Percentiles rank a stretch among this genome's conserved stretches.
Evolutionary conservation across 2,888 invertebrate species (phyloP).

Genomic region (Machimus rusticus): DNA sequence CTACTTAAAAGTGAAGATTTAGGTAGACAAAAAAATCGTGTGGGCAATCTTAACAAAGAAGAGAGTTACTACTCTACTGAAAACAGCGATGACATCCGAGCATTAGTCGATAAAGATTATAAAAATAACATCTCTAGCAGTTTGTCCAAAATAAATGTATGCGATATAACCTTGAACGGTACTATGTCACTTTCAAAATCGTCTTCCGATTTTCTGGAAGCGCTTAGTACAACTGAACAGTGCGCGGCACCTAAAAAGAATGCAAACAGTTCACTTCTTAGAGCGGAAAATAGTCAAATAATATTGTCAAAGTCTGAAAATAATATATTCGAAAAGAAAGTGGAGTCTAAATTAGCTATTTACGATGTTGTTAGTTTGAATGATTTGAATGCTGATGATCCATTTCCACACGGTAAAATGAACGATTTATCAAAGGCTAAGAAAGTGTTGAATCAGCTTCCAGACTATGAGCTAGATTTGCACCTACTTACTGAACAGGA

Average conservation of each 20-base stretch:
- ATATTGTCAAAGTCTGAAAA: constrained; percentile 53
- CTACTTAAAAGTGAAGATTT: not conserved
- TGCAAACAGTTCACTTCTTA: not conserved
- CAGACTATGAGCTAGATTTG: constrained; percentile 5
- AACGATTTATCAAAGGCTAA: constrained; percentile 49
- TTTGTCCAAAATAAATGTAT: constrained; percentile 44
- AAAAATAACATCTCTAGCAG: constrained; percentile 41
- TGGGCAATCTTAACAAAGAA: not conserved
- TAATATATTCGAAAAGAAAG: constrained; percentile 52
- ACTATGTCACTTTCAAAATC: constrained; percentile 41
- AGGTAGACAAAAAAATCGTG: not conserved
- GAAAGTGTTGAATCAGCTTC: constrained; percentile 4
- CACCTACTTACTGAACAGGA: constrained; percentile 18
- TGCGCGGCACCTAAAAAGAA: not conserved
- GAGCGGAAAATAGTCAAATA: constrained; percentile 32
- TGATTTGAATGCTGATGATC: constrained; percentile 51
- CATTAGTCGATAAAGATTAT: not conserved
- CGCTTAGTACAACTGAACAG: not conserved
- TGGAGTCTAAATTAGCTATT: constrained; percentile 48
- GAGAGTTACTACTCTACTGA: not conserved
- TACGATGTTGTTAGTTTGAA: constrained; percentile 54
- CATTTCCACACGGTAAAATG: constrained; percentile 49
- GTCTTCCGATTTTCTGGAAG: constrained; percentile 13
- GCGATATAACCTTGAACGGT: not conserved
- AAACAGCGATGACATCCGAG: not conserved